Conservation (phyloP, 2,113 vertebrate species). For the Chaetorhynchus papuensis region DNA sequence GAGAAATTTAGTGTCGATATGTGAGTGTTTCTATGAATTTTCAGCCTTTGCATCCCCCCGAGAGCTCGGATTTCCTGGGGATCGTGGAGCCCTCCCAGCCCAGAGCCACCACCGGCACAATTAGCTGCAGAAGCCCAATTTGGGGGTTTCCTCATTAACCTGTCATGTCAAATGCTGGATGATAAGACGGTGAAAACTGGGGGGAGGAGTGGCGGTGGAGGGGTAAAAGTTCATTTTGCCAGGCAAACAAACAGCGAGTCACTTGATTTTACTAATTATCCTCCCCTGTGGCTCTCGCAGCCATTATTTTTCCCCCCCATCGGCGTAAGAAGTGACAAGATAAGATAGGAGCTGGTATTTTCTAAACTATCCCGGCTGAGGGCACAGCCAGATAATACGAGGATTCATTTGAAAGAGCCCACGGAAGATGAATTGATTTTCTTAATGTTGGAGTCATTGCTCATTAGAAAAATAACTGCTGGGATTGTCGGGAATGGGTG, state of each 20-base stretch:
- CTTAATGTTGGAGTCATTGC: neutral
- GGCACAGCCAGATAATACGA: neutral
- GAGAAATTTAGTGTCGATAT: neutral
- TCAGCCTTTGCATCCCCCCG: conserved; percentile 21
- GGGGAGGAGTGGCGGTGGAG: neutral
- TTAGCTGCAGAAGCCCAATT: conserved; percentile 70
- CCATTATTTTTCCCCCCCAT: conserved; percentile 8
- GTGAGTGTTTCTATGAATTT: neutral
- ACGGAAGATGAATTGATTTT: neutral
- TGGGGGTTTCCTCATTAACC: conserved; percentile 69
- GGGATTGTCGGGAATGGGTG: neutral
- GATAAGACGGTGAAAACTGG: conserved; percentile 29
- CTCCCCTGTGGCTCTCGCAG: conserved; percentile 13
- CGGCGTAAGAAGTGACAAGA: conserved; percentile 58
- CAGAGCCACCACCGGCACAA: conserved; percentile 65
- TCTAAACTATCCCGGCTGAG: conserved; percentile 31
- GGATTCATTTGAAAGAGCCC: neutral
- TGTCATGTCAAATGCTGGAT: conserved; percentile 52
- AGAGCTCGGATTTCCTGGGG: conserved; percentile 68
- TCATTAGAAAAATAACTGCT: conserved; percentile 9
- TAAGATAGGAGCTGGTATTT: conserved; percentile 66
- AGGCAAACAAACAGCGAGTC: conserved; percentile 58
- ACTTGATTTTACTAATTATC: conserved; percentile 70
- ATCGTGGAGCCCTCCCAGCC: conserved; percentile 62
- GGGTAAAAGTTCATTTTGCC: conserved; percentile 63